Conservation (phyloP, 2,113 vertebrate genomes). For the Rousettus leschenaultii region DNA sequence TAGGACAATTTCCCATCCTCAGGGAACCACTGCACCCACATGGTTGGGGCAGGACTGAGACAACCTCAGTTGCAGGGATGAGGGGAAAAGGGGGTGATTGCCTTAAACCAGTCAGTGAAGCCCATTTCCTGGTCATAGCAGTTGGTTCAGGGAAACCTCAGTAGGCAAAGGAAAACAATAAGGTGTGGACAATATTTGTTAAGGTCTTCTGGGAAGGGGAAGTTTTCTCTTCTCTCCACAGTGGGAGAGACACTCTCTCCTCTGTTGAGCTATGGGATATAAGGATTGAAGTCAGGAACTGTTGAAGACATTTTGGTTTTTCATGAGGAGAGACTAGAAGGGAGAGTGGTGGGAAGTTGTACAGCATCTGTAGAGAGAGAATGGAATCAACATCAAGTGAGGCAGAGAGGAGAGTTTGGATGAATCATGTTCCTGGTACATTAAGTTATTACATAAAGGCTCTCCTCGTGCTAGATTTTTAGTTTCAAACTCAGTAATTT, state of each 20-base stretch:
- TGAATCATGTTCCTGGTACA: fast-evolving
- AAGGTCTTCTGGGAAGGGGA: neutral
- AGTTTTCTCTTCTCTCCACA: neutral
- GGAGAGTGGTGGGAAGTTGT: fast-evolving
- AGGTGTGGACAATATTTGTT: neutral
- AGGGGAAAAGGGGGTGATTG: fast-evolving
- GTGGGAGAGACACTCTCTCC: neutral
- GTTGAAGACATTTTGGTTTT: neutral
- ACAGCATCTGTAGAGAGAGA: fast-evolving
- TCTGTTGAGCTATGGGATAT: neutral
- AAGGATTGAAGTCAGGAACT: neutral
- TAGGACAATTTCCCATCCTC: neutral
- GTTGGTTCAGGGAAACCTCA: neutral
- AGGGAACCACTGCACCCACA: neutral
- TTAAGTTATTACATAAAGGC: fast-evolving
- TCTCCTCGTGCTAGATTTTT: neutral
- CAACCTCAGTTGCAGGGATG: too few relatives aligned
- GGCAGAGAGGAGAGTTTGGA: neutral
- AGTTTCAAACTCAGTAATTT: neutral
- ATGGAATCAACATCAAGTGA: neutral
- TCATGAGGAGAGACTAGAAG: too few relatives aligned
- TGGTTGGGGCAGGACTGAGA: neutral
- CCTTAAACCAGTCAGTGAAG: neutral
- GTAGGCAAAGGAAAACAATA: neutral
- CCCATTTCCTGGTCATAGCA: neutral